A percentile compares a stretch with the other conserved stretches of the same genome.
These are phyloP conservation scores for Stegana nigrithorax DNA, from an alignment of 2,888 invertebrate genomes.

Conservation along the genomic window DNA sequence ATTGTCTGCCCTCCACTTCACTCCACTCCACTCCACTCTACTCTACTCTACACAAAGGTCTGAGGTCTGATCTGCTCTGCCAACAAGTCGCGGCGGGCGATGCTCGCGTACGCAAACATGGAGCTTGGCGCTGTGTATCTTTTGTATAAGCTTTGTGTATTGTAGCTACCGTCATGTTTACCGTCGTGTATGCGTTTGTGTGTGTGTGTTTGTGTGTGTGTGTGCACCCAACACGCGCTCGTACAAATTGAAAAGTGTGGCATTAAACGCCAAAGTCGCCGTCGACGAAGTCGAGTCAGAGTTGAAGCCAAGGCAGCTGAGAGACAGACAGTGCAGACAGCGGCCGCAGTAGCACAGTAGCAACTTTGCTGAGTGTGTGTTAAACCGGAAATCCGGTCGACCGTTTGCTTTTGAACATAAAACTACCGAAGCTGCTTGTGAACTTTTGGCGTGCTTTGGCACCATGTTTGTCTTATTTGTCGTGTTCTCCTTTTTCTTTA, in stretches of 20 bases:
- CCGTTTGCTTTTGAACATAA: not conserved
- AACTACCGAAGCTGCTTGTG: too few species aligned
- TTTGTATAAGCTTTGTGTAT: not conserved
- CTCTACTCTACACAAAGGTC: too few species aligned
- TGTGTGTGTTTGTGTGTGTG: too few species aligned
- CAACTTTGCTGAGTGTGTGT: not conserved
- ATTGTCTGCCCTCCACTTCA: slow-evolving; percentile 41
- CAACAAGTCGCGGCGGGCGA: too few species aligned
- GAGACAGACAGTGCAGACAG: not conserved
- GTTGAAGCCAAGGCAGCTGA: not conserved
- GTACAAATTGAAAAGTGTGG: slow-evolving; percentile 1
- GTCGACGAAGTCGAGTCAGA: not conserved
- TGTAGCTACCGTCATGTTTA: too few species aligned
- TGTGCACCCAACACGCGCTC: not conserved
- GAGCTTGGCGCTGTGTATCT: not conserved
- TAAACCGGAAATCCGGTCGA: slow-evolving; percentile 25
- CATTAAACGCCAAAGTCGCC: not conserved
- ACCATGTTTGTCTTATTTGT: too few species aligned
- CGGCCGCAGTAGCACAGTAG: not conserved
- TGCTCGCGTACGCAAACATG: too few species aligned
- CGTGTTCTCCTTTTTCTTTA: too few species aligned
- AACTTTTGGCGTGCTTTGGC: not conserved
- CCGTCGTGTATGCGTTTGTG: too few species aligned
- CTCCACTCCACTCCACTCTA: too few species aligned
- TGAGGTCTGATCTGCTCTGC: too few species aligned